Conservation (phyloP, 2,113 vertebrate genomes). For the Notiomystis cincta region DNA sequence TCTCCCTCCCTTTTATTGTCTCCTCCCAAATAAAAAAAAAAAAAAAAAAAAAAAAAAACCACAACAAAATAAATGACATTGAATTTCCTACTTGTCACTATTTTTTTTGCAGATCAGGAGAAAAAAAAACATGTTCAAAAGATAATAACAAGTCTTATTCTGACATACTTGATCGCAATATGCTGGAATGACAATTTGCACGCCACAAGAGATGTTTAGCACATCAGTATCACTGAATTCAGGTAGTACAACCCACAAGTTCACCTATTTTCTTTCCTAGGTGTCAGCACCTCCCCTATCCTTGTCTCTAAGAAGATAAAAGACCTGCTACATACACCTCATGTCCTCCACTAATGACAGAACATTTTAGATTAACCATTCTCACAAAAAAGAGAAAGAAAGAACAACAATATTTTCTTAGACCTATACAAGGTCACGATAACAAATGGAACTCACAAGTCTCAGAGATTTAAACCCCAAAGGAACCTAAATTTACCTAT, state of each 20-base stretch:
- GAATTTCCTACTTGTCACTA: neutral
- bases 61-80: neutral
- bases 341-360: neutral
- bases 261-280: neutral
- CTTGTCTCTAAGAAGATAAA: neutral
- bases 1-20: neutral
- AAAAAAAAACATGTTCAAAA: neutral
- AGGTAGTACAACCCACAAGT: neutral
- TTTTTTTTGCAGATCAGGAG: neutral
- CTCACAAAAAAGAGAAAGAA: neutral
- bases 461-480: neutral
- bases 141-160: slow-evolving; percentile 29
- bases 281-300: neutral
- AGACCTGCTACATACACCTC: neutral
- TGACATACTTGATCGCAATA: neutral
- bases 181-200: neutral
- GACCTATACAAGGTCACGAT: neutral
- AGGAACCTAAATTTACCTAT: neutral
- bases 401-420: neutral
- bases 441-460: neutral
- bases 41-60: neutral
- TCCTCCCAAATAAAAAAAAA: neutral
- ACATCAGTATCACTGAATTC: neutral
- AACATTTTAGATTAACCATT: neutral
- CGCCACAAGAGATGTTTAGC: neutral